A percentile compares a stretch with the other conserved stretches of the same genome.
Evolutionary conservation across 2,797 vertebrate species (phyloP).

Genomic region (Enteromius afrohamiltoni): DNA sequence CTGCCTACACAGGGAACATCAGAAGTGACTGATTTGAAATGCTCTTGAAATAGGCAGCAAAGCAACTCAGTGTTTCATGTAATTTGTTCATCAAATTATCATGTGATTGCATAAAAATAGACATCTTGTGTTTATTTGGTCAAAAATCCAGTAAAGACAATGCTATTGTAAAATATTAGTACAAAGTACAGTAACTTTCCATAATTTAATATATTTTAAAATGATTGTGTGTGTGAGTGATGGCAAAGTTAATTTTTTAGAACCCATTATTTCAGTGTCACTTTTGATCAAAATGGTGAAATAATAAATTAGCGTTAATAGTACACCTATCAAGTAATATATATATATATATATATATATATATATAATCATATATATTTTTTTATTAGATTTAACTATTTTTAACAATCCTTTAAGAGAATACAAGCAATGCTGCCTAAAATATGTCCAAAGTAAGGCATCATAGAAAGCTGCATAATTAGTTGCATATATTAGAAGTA

Average conservation of each 20-base stretch:
- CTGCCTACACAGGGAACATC: conserved; percentile 31
- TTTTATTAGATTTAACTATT: background rate
- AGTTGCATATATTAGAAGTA: conserved; percentile 30
- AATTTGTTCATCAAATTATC: too few relatives aligned
- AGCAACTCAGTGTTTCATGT: background rate
- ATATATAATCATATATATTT: background rate
- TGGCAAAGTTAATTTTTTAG: background rate
- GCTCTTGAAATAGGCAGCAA: background rate
- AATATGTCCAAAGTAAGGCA: conserved; percentile 3
- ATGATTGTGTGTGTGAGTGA: background rate
- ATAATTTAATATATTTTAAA: background rate
- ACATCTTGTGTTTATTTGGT: background rate
- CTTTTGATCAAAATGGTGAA: conserved; percentile 3
- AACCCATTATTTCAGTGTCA: background rate
- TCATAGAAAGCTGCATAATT: conserved; percentile 8
- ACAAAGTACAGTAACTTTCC: background rate
- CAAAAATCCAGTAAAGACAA: conserved; percentile 2
- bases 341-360: too few relatives aligned
- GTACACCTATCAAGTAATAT: background rate
- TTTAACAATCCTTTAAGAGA: background rate
- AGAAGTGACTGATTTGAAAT: background rate
- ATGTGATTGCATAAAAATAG: background rate
- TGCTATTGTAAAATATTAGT: background rate
- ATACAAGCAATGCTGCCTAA: background rate
- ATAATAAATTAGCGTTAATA: too few relatives aligned